These are phyloP conservation scores for Gallinago stenura DNA, from an alignment of 2,797 vertebrate species.

Conservation along the genomic window DNA sequence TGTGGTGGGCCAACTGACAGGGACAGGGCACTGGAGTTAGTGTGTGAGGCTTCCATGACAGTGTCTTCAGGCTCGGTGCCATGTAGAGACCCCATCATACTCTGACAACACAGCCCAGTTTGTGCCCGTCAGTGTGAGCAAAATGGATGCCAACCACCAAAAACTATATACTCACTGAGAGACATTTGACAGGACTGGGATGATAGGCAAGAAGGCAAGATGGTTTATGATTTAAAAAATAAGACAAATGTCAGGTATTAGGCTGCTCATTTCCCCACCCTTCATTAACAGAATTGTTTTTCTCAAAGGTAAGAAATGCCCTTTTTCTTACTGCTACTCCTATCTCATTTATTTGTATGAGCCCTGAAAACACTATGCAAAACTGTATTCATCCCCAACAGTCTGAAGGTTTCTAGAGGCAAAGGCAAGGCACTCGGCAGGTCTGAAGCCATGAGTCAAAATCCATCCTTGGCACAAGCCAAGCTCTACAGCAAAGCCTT, in stretches of 20 bases:
- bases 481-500: background rate
- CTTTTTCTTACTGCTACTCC: background rate
- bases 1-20: background rate
- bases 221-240: background rate
- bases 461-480: background rate
- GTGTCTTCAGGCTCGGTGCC: background rate
- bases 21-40: background rate
- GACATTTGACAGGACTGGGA: background rate
- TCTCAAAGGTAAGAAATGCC: background rate
- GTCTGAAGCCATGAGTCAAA: background rate
- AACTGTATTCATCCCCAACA: background rate
- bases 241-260: background rate
- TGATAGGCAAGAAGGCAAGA: background rate
- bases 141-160: background rate
- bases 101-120: background rate
- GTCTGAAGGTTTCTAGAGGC: background rate
- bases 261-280: background rate
- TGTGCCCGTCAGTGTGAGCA: background rate
- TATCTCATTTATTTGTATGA: background rate
- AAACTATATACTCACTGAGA: background rate
- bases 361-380: background rate
- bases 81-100: background rate
- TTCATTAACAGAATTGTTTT: background rate
- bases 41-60: background rate
- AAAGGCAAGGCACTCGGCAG: background rate